Percentiles rank a stretch among this genome's conserved stretches.
These are phyloP conservation scores for Rhogogaster chlorosoma DNA, from an alignment of 2,888 invertebrate genomes.

Conservation along the genomic window DNA sequence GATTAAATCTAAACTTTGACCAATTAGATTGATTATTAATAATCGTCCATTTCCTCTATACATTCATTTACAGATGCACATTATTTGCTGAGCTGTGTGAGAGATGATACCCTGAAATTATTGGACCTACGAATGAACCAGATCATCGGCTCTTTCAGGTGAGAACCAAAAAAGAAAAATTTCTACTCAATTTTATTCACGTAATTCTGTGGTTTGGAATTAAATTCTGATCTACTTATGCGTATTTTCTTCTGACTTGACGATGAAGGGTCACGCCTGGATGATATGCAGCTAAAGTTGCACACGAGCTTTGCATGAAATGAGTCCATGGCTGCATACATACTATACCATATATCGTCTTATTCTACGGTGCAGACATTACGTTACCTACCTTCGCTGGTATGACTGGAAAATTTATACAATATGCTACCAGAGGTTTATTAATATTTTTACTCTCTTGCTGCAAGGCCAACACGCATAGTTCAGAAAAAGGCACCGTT, in stretches of 20 bases:
- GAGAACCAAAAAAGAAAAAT: conserved; percentile 78
- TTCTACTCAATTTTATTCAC: background rate
- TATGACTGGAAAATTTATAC: conserved; percentile 28
- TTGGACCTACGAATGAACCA: conserved; percentile 97
- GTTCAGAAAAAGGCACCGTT: conserved; percentile 15
- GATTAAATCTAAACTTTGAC: background rate
- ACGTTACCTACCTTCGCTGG: background rate
- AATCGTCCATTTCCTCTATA: background rate
- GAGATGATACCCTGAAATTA: conserved; percentile 96
- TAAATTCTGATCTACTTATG: conserved; percentile 40
- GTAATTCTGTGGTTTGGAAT: background rate
- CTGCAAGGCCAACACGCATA: background rate
- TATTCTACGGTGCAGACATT: conserved; percentile 23
- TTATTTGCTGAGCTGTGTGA: conserved; percentile 93
- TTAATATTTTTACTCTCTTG: background rate
- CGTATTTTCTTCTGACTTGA: conserved; percentile 6
- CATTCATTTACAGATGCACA: conserved; percentile 87
- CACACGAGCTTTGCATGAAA: conserved; percentile 47
- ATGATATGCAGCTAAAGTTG: conserved; percentile 45
- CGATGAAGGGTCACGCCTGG: conserved; percentile 44
- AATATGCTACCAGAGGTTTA: conserved; percentile 22
- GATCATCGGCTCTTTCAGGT: conserved; percentile 94
- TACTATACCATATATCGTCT: conserved; percentile 13
- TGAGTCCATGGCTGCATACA: conserved; percentile 7
- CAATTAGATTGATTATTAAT: background rate